Percentiles rank a stretch among this genome's conserved stretches.
These are phyloP conservation scores for Eulithis prunata DNA, from an alignment of 2,888 invertebrate species.

Conservation along the genomic window DNA sequence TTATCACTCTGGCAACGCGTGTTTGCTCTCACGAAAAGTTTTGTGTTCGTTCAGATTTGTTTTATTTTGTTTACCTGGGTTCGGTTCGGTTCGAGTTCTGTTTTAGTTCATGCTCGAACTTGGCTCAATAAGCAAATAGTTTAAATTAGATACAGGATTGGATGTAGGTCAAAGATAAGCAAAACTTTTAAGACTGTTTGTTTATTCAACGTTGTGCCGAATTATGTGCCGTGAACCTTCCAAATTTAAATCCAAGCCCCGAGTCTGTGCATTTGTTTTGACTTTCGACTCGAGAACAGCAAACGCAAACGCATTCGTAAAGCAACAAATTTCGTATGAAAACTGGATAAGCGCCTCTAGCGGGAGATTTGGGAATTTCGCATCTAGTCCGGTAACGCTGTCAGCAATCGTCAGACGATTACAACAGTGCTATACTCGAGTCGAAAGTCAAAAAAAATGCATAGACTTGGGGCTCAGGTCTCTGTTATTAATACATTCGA, in stretches of 20 bases:
- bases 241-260: background rate
- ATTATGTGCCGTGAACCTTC: background rate
- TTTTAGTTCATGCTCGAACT: slow-evolving; percentile 31
- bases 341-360: no score
- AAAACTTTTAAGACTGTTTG: slow-evolving; percentile 11
- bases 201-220: background rate
- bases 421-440: no score
- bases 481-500: no score
- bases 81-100: slow-evolving; percentile 33
- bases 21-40: slow-evolving; percentile 33
- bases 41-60: slow-evolving; percentile 38
- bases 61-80: slow-evolving; percentile 42
- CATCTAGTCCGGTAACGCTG: no score
- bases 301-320: no score
- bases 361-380: no score
- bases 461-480: no score
- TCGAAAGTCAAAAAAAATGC: no score
- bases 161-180: slow-evolving; percentile 25
- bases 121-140: slow-evolving; percentile 25
- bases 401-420: no score
- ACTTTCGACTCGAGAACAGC: no score
- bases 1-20: slow-evolving; percentile 3
- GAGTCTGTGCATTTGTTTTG: no score
- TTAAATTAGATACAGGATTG: slow-evolving; percentile 21
- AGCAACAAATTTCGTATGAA: no score